Evolutionary conservation across 2,797 vertebrate genomes (phyloP).

Genomic region (Centroberyx gerrardi): DNA sequence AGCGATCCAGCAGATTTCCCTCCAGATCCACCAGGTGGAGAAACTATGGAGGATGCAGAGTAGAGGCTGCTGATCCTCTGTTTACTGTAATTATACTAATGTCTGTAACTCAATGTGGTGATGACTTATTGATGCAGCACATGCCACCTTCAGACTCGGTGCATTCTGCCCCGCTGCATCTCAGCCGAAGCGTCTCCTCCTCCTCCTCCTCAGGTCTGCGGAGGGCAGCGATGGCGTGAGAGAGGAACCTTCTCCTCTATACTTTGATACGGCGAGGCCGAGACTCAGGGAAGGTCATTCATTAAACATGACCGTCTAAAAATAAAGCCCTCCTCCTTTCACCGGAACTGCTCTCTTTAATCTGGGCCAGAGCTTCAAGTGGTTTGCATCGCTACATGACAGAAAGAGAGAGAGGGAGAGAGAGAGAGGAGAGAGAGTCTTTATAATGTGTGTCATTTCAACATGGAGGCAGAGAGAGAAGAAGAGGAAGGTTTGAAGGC

Average conservation of each 20-base stretch:
- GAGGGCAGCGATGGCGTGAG: conserved; percentile 32
- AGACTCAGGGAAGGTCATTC: conserved; percentile 72
- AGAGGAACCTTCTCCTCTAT: conserved; percentile 30
- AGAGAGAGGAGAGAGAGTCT: conserved; percentile 10
- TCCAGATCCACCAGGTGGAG: no score
- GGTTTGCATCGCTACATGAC: conserved; percentile 57
- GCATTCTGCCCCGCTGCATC: no score
- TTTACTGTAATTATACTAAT: no score
- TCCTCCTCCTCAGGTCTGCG: no score
- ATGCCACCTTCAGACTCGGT: no score
- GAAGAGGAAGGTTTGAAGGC: conserved; percentile 19
- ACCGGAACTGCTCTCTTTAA: conserved; percentile 69
- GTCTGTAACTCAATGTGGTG: no score
- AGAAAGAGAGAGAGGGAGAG: conserved; percentile 12
- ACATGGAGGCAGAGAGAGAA: background rate
- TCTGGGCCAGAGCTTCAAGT: conserved; percentile 74
- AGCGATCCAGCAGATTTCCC: no score
- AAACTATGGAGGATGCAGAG: no score
- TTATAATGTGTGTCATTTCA: no score
- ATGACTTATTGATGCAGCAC: no score
- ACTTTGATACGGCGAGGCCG: conserved; percentile 21
- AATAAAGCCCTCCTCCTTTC: conserved; percentile 78
- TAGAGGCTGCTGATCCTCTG: no score
- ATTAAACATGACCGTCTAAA: conserved; percentile 86
- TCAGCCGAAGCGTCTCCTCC: no score